A percentile compares a stretch with the other conserved stretches of the same genome.
Evolutionary conservation across 2,113 vertebrate genomes (phyloP).

Genomic region (Gnathonemus longibarbis): DNA sequence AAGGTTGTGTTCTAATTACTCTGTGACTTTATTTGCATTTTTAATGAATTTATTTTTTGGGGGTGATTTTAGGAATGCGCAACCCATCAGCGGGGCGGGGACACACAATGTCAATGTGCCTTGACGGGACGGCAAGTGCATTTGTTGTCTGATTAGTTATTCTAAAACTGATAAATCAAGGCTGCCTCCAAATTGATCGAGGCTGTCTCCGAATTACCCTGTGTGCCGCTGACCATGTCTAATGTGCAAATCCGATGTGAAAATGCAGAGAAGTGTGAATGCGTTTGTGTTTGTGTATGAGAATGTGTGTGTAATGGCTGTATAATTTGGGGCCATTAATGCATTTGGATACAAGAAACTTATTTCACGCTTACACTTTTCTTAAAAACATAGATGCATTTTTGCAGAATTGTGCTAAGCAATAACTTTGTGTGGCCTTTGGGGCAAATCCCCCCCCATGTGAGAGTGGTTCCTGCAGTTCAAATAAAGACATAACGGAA

Average conservation of each 20-base stretch:
- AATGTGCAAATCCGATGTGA: background rate
- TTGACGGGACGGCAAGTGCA: background rate
- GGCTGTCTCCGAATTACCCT: background rate
- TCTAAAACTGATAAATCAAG: background rate
- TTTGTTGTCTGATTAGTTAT: background rate
- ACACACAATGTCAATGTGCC: background rate
- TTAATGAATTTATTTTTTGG: slow-evolving; percentile 12
- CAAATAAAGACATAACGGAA: background rate
- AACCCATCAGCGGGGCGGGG: background rate
- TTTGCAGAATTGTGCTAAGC: background rate
- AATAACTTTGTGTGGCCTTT: background rate
- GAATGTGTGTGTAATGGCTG: background rate
- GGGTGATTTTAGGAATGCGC: slow-evolving; percentile 12
- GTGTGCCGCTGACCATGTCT: background rate
- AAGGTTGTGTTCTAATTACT: slow-evolving; percentile 13
- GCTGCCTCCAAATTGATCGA: background rate
- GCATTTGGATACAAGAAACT: background rate
- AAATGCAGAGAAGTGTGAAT: background rate
- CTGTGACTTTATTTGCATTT: background rate
- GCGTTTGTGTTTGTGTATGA: background rate
- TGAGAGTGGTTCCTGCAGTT: background rate
- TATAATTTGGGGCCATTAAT: background rate
- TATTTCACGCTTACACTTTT: background rate
- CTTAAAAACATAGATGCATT: background rate
- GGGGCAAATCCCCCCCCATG: background rate